phyloP scores from a whole-genome alignment of 2,113 vertebrate species.

The Pandion haliaetus region DNA sequence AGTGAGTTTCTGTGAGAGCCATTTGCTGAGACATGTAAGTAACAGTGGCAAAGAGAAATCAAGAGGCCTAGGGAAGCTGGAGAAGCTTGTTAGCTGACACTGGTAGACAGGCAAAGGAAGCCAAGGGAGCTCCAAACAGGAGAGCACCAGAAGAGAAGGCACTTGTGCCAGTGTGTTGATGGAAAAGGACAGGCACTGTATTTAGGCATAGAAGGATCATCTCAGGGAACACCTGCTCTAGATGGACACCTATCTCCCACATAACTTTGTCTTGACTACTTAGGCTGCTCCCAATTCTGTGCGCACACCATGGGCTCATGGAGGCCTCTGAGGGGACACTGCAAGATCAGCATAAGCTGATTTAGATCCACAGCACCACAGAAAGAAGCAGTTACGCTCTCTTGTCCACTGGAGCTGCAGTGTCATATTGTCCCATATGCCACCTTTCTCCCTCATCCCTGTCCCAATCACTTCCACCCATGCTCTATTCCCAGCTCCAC shows the following conservation, averaged over 20 bases:
- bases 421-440: not conserved
- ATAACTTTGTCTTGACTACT: not conserved
- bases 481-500: constrained; percentile 32
- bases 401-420: not conserved
- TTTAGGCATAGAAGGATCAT: not conserved
- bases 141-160: not conserved
- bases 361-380: not conserved
- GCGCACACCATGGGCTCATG: not conserved
- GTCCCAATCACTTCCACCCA: not conserved
- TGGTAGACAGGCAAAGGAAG: not conserved
- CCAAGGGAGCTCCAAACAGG: not conserved
- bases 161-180: not conserved
- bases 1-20: not conserved
- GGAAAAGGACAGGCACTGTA: not conserved
- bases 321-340: not conserved
- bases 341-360: not conserved
- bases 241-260: not conserved
- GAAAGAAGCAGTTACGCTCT: not conserved
- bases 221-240: not conserved
- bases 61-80: not conserved
- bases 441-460: not conserved
- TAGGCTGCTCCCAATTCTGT: not conserved
- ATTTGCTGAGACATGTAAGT: not conserved
- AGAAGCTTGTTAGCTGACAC: not conserved
- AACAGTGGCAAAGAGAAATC: not conserved